phyloP scores from a whole-genome alignment of 2,888 invertebrate genomes.

The Calameuta pallipes region DNA sequence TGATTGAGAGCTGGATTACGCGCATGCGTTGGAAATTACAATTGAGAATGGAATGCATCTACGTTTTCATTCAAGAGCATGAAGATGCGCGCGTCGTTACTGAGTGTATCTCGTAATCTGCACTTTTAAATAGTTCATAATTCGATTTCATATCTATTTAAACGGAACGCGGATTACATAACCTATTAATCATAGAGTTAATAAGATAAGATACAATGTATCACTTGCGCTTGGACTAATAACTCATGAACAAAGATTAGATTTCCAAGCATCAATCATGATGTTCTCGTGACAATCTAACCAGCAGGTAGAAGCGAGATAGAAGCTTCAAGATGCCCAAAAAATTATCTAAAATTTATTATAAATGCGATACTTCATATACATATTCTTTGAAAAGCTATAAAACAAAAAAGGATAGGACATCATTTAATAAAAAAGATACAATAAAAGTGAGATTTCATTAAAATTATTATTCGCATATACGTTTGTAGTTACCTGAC shows the following conservation, averaged over 20 bases:
- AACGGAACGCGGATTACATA: not conserved
- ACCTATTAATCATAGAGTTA: conserved; percentile 1
- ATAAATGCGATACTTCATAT: not conserved
- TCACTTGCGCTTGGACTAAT: not conserved
- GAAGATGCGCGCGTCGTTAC: conserved; percentile 23
- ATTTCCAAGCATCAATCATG: not conserved
- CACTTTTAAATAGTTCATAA: not conserved
- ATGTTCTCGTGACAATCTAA: not conserved
- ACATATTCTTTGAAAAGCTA: not conserved
- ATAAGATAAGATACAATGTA: conserved; percentile 13
- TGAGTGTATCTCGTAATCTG: not conserved
- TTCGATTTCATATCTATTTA: not conserved
- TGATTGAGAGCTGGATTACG: not conserved
- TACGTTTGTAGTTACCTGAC: not conserved
- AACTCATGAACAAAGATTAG: not conserved
- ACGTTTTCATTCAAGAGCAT: conserved; percentile 29
- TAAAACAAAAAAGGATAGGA: not conserved
- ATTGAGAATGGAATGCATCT: not conserved
- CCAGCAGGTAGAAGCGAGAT: not conserved
- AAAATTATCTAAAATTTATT: not conserved
- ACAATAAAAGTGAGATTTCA: not conserved
- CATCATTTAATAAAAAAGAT: not conserved
- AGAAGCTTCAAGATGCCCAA: not conserved
- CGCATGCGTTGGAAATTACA: not conserved
- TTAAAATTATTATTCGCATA: not conserved